A percentile compares a stretch with the other conserved stretches of the same genome.
Conservation (phyloP, 2,888 invertebrate genomes). For the Andrena flavipes region DNA sequence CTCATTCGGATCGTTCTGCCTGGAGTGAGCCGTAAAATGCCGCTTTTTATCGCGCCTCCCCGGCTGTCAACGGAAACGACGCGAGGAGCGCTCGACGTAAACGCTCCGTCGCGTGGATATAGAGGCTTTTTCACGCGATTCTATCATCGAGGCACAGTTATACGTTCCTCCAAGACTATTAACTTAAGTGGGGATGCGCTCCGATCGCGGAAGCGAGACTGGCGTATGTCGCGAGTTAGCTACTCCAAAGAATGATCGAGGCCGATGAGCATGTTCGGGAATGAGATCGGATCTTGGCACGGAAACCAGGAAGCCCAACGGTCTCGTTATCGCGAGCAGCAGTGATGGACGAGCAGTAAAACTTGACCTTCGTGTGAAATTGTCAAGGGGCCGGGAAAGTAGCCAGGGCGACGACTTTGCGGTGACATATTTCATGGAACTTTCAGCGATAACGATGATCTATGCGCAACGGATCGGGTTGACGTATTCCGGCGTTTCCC, state of each 20-base stretch:
- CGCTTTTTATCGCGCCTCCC: too few species aligned
- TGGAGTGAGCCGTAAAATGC: too few species aligned
- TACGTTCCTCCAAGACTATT: too few species aligned
- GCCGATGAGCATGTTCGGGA: background rate
- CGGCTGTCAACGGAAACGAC: too few species aligned
- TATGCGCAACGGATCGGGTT: too few species aligned
- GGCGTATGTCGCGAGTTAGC: too few species aligned
- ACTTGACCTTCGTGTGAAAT: conserved; percentile 58
- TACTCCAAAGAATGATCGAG: background rate
- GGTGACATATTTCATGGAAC: background rate
- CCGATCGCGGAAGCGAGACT: too few species aligned
- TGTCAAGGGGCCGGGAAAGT: background rate
- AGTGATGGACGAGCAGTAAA: conserved; percentile 43
- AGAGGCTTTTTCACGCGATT: background rate
- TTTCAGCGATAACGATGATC: too few species aligned
- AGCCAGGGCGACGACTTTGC: background rate
- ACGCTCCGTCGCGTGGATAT: too few species aligned
- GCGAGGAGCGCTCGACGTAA: too few species aligned
- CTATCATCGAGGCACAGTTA: background rate
- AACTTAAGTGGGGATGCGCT: too few species aligned
- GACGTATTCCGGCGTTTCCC: background rate
- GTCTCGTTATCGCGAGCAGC: conserved; percentile 57
- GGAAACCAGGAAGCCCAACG: conserved; percentile 44
- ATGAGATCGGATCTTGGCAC: conserved; percentile 5
- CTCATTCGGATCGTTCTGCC: background rate